Evolutionary conservation across 2,888 invertebrate species (phyloP), one percentile per base, ranked within the genome.

Genomic region (Spilarctia lutea): DNA sequence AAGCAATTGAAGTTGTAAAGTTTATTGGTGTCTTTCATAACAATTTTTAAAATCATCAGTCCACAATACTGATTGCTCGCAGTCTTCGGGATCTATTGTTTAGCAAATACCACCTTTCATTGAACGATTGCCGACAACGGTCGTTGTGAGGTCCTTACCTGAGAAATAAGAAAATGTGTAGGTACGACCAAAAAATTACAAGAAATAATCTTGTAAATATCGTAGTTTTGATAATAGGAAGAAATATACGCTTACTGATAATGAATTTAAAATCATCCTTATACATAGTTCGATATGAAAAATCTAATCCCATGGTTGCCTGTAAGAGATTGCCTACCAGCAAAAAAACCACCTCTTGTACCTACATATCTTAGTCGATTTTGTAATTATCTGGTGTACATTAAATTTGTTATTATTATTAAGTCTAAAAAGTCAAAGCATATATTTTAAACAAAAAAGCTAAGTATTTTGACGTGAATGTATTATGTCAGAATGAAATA

Each of bases 1-100:
- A 79, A 80, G 93, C 91, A 92, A 93, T 88, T 82, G 83, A 74
- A 76, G 85, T 86, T 85, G 92, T 94, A 93, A 94, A 94, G 74
- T 88, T 90, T 92, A 93, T 92, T 91, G 86, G 83, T 75, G 86
- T 83, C 86, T 79, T 84, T 90, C 87, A 88, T 88, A 88, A 88
- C 83, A 77, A 85, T 87, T 88, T 89, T 87, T 86, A 88, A 84
- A 86, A 85, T 86, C 82, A 83, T 84, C 80, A 82, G 86, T 84
- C 83, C 76, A 86, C 79, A 83, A 81, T 81, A 82, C 83, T 88
- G 86, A 91, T 91, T 89, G 89, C 88, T 85, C 75, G 83, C 83
- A 71, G 85, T 79, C 83, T 79, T 84, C 72, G 75, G 80, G 78
- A 76, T 76, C 86, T 80, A 87, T 93, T 91, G 90, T 92, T 88